Evolutionary conservation across 1,140 invertebrate genomes (phyloP).

Genomic region (Aphelinus atriplicis): DNA sequence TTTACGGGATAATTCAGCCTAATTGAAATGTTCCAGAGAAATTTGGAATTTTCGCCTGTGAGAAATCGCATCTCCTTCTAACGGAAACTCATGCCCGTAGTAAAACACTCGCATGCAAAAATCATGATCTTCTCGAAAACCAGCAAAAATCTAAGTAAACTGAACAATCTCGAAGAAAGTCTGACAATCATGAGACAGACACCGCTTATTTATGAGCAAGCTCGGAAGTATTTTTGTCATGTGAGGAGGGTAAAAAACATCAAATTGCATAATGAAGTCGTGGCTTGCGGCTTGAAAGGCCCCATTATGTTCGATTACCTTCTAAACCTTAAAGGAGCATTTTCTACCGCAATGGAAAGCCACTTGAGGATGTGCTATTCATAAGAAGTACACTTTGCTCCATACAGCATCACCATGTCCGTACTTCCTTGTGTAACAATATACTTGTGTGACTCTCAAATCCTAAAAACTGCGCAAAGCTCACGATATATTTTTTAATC

Average conservation of each 20-base stretch:
- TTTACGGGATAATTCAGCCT: not conserved
- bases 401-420: slow-evolving; percentile 2
- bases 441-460: too few species aligned
- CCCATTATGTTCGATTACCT: slow-evolving; percentile 38
- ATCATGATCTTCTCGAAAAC: not conserved
- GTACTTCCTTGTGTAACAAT: not conserved
- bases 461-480: too few species aligned
- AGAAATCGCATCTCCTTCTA: slow-evolving; percentile 7
- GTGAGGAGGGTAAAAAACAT: slow-evolving; percentile 16
- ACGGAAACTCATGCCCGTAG: not conserved
- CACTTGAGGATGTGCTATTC: not conserved
- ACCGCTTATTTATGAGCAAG: slow-evolving; percentile 24
- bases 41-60: slow-evolving; percentile 2
- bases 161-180: slow-evolving; percentile 19
- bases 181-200: slow-evolving; percentile 5
- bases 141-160: slow-evolving; percentile 3
- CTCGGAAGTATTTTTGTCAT: slow-evolving; percentile 4
- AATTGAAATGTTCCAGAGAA: slow-evolving; percentile 4
- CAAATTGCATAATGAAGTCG: slow-evolving; percentile 39
- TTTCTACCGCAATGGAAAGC: slow-evolving; percentile 32
- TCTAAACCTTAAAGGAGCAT: slow-evolving; percentile 6
- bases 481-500: too few species aligned
- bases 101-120: not conserved
- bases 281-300: slow-evolving; percentile 24
- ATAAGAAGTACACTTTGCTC: slow-evolving; percentile 19